Conservation (phyloP, 2,113 vertebrate species). For the Rhineura floridana region DNA sequence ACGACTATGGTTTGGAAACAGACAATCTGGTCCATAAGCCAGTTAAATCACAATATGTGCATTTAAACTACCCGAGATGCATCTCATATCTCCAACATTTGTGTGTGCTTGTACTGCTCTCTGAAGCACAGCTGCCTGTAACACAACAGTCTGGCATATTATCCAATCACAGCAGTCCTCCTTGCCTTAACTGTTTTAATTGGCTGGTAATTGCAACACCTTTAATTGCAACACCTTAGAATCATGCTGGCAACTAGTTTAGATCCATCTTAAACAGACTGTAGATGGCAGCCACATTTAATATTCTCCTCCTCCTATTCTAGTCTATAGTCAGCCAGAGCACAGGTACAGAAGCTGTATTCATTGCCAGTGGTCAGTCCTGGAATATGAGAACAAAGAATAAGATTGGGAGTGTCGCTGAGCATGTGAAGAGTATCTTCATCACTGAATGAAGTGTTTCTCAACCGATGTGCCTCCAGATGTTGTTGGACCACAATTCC, state of each 20-base stretch:
- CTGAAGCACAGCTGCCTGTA: background rate
- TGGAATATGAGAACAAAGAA: background rate
- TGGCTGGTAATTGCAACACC: background rate
- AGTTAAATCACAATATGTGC: background rate
- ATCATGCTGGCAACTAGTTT: background rate
- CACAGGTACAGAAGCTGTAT: background rate
- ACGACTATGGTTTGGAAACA: constrained; percentile 1
- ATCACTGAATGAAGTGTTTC: too few species aligned
- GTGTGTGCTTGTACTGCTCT: background rate
- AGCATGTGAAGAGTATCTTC: too few species aligned
- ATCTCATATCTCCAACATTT: background rate
- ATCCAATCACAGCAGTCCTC: background rate
- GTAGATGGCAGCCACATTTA: too few species aligned
- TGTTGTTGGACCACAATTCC: too few species aligned
- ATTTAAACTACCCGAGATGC: background rate
- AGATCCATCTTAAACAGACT: background rate
- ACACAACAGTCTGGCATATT: background rate
- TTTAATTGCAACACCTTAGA: background rate
- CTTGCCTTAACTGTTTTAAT: background rate
- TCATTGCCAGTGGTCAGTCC: background rate
- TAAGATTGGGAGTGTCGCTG: background rate
- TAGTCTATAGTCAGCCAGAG: too few species aligned
- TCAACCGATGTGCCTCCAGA: too few species aligned
- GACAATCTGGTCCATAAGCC: background rate
- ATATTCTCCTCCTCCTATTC: too few species aligned